Evolutionary conservation across 1,140 invertebrate species (phyloP).

Genomic region (Onthophagus taurus): DNA sequence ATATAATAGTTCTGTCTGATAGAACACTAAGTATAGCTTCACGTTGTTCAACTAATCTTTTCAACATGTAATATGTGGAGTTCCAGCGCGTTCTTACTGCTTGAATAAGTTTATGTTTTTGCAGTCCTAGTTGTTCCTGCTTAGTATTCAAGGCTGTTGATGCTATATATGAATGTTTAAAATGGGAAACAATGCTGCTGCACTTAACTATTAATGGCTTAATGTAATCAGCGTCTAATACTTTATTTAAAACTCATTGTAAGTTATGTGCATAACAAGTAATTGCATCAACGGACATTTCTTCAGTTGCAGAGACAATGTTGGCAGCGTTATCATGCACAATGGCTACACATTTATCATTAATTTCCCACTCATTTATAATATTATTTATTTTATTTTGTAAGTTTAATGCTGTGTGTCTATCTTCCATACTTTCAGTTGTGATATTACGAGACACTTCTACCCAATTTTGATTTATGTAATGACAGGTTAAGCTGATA

Average conservation of each 20-base stretch:
- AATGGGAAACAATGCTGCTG: neutral
- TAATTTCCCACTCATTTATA: neutral
- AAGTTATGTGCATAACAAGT: neutral
- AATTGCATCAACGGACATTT: neutral
- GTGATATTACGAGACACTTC: neutral
- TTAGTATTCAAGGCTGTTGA: neutral
- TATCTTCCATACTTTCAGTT: neutral
- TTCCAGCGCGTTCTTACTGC: slow-evolving; percentile 11
- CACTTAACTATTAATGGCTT: neutral
- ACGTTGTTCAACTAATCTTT: slow-evolving; percentile 14
- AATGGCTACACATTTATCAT: slow-evolving; percentile 2
- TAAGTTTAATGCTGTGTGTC: neutral
- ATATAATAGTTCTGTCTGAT: slow-evolving; percentile 4
- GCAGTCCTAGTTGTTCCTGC: neutral
- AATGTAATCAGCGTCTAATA: neutral
- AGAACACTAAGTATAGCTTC: slow-evolving; percentile 6
- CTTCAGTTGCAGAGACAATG: neutral
- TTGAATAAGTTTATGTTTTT: slow-evolving; percentile 13
- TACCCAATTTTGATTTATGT: neutral
- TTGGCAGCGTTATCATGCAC: slow-evolving; percentile 7
- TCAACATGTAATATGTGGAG: slow-evolving; percentile 15
- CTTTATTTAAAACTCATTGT: slow-evolving; percentile 5
- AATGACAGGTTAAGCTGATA: neutral
- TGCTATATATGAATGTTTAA: neutral
- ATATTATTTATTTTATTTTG: neutral